Conservation (phyloP, 2,888 invertebrate species). For the Morinoia aosen region DNA sequence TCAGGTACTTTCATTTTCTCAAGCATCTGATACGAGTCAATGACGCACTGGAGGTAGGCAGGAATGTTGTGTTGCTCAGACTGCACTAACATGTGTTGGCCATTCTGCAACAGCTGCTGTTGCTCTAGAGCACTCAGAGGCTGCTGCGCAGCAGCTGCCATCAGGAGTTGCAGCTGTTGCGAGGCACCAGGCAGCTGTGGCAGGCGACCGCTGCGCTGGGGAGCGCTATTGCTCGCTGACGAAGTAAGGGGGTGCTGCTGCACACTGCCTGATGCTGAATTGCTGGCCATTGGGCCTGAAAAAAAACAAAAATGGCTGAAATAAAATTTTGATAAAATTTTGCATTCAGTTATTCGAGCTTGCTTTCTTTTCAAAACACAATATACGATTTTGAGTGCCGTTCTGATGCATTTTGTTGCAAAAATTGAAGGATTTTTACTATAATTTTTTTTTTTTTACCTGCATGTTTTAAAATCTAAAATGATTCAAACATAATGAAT, state of each 20-base stretch:
- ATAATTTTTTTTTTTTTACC: too few relatives aligned
- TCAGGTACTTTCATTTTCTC: constrained; percentile 44
- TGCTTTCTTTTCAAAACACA: too few relatives aligned
- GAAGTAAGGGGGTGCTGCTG: background rate
- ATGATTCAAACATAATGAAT: too few relatives aligned
- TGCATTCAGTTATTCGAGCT: too few relatives aligned
- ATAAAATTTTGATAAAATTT: too few relatives aligned
- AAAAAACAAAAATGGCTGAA: background rate
- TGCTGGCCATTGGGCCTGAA: background rate
- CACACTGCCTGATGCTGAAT: background rate
- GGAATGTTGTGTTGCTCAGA: constrained; percentile 23
- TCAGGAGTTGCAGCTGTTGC: background rate
- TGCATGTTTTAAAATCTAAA: too few relatives aligned
- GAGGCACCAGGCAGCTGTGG: background rate
- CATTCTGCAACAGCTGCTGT: constrained; percentile 25
- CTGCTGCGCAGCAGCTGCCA: background rate
- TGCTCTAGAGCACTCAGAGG: constrained; percentile 27
- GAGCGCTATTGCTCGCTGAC: background rate
- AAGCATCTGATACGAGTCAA: constrained; percentile 8
- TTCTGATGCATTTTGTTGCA: too few relatives aligned
- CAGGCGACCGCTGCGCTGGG: background rate
- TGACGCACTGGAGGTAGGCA: background rate
- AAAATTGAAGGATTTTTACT: too few relatives aligned
- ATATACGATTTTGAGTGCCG: too few relatives aligned
- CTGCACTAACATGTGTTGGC: constrained; percentile 42